Evolutionary conservation across 2,113 vertebrate species (phyloP), one percentile per base, ranked within the genome.

Genomic region (Clarias batrachus): DNA sequence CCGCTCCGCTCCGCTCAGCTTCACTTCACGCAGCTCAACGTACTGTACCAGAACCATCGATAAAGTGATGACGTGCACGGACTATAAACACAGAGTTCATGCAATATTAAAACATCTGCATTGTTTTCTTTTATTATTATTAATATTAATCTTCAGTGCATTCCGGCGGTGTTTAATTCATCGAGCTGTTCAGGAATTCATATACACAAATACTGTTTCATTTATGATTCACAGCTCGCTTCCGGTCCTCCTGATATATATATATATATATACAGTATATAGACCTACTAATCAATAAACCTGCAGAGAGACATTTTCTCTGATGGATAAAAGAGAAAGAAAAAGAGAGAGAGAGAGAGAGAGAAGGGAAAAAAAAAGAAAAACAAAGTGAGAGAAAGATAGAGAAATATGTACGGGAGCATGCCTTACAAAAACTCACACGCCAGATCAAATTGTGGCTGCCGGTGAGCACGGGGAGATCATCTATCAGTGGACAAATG

Each of bases 401-500:
- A 66, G 68, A 86, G 37, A 84, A 96, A 96, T 95, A 95, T 95
- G 96, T 95, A 94, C 94, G 92, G 96, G 95, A 96, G 95, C 94
- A 92, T 94, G 93, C 95, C 95, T 95, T 95, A 95, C 94, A 94
- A 96, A 96, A 96, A 96, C 96, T 96, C 95, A 95, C 94, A 94
- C 94, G 95, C 95, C 95, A 96, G 95, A 96, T 96, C 96, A 96
- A 93, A 96, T 95, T 95, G 96, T 94, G 96, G 95, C 95, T 95
- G 95, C 90, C 88, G 82, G 87, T 87, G 84, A 79, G 87, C 33
- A 93, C 94, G 82, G 89, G 95, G 93, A 94, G 96, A 95, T 97
- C 97, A 99, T 99, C 97, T 97, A 99, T 99, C 98, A 99, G 96
- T 95, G 96, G 96, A 98, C 97, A 97, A 97, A 97, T 96, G 97